Evolutionary conservation across 2,888 invertebrate species (phyloP), one percentile per base, ranked within the genome.

Genomic region (Eretmocerus hayati): DNA sequence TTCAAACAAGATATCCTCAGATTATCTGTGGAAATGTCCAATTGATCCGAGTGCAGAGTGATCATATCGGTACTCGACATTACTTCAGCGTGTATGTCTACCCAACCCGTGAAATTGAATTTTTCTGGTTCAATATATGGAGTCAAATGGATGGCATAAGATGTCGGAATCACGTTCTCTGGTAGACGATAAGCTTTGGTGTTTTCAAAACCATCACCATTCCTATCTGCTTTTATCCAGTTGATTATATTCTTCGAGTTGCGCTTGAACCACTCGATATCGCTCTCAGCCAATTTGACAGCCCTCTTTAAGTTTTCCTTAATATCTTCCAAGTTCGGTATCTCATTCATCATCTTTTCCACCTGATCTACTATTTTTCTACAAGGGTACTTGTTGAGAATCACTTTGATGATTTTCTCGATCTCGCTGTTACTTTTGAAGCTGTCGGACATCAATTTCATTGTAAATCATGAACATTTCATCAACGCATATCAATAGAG

Each of bases 131-230:
- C 63, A 0, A 81, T 74, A 41, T 78, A 62, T 0, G 81, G 71
- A 42, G 62, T 71, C 0, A 83, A 64, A 13, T 63, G 62, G 13
- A 82, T 72, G 16, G 72, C 72, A 59, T 82, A 84, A 54, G 72
- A 72, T 0, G 65, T 67, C 0, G 83, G 83, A n/a, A 59, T 60
- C 0, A 79, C 71, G 26, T 71, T 72, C 1, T 66, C 69, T 0
- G 83, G 81, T 9, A 84, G 69, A 0, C 78, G 73, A 62, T 80
- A 81, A 4, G 43, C 48, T 4, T 6, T n/a, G 15, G 39, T 39
- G 18, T 20, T 30, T 11, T 23, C 37, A n/a, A 13, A 9, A 9
- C 36, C 11, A 2, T 23, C 26, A 13, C 37, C 20, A 13, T 22
- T 19, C n/a, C 35, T 43, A 6, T 22, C 5, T 1, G 9, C 3